phyloP scores from a whole-genome alignment of 2,888 invertebrate genomes.

The Malachius bipustulatus region DNA sequence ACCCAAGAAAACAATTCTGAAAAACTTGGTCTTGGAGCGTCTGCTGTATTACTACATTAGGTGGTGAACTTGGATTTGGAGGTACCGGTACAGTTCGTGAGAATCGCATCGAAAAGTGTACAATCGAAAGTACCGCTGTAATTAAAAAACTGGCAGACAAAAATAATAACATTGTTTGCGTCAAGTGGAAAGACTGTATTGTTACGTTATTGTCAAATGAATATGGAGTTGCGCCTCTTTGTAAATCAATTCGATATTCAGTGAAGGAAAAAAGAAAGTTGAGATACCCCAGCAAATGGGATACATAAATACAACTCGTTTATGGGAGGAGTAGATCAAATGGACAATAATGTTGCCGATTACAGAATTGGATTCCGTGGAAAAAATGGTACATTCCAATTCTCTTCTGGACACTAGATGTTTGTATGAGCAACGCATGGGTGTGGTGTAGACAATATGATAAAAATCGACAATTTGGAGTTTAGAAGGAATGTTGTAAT shows the following conservation, averaged over 20 bases:
- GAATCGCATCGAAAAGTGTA: slow-evolving; percentile 4
- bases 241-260: slow-evolving; percentile 5
- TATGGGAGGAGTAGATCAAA: slow-evolving; percentile 7
- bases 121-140: slow-evolving; percentile 5
- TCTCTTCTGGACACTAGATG: slow-evolving; percentile 4
- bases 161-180: slow-evolving; percentile 4
- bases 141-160: slow-evolving; percentile 3
- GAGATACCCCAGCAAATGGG: slow-evolving; percentile 4
- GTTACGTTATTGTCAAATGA: slow-evolving; percentile 7
- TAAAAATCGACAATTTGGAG: no score
- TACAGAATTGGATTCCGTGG: slow-evolving; percentile 5
- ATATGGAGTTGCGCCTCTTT: slow-evolving; percentile 5
- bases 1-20: neutral
- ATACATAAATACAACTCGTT: no score
- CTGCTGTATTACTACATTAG: no score
- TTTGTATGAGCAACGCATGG: no score
- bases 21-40: neutral
- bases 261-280: slow-evolving; percentile 5
- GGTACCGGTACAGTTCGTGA: no score
- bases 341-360: slow-evolving; percentile 4
- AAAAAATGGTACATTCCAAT: slow-evolving; percentile 7
- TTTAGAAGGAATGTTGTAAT: no score
- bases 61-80: no score
- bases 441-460: no score
- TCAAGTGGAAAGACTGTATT: slow-evolving; percentile 5